phyloP scores from a whole-genome alignment of 1,140 invertebrate species.

The Nasonia longicornis region DNA sequence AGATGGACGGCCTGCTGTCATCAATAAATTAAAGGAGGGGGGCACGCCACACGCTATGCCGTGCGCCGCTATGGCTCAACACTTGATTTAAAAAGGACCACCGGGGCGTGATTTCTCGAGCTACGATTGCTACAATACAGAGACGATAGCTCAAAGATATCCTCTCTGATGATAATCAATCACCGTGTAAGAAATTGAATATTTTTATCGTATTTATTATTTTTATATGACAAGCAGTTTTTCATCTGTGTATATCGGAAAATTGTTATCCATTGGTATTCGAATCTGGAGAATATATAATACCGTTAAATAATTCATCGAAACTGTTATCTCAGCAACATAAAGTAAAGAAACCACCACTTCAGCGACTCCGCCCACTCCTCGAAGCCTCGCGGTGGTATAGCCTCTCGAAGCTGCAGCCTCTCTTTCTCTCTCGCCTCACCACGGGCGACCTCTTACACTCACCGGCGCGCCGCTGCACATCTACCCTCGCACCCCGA shows the following conservation, averaged over 20 bases:
- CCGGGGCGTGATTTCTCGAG: no score
- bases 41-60: no score
- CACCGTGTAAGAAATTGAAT: no score
- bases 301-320: background rate
- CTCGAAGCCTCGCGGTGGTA: background rate
- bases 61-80: background rate
- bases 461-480: background rate
- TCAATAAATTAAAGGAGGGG: conserved; percentile 31
- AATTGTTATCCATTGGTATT: no score
- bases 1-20: conserved; percentile 16
- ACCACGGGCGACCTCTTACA: no score
- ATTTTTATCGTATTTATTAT: no score
- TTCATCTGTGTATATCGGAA: no score
- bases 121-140: no score
- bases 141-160: no score
- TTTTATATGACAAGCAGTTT: no score
- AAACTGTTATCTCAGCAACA: background rate
- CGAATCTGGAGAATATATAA: no score
- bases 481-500: background rate
- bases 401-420: background rate
- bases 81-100: conserved; percentile 1
- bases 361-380: background rate
- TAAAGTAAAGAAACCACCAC: background rate
- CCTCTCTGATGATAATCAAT: no score
- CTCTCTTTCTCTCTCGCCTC: background rate